Evolutionary conservation across 92 coral and sea anemone species (phyloP).

Genomic region (Porites divaricata): DNA sequence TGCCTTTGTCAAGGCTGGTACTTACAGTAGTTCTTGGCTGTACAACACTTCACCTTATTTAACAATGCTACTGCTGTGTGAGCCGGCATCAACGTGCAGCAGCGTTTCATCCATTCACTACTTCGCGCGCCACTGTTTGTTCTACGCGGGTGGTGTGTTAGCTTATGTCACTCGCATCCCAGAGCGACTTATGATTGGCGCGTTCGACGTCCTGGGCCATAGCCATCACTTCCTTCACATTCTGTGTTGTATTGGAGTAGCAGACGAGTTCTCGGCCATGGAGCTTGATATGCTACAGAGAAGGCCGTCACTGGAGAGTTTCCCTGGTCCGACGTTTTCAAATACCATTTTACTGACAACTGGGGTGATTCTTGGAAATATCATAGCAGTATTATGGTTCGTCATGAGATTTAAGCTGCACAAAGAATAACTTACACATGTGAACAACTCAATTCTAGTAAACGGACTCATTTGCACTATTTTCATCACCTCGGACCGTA

Average conservation of each 20-base stretch:
- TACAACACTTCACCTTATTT: constrained; percentile 74
- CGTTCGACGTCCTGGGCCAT: constrained; percentile 90
- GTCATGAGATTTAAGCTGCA: constrained; percentile 47
- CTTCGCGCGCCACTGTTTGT: constrained; percentile 65
- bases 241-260: constrained; percentile 81
- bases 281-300: constrained; percentile 82
- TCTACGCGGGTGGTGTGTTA: constrained; percentile 66
- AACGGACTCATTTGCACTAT: neutral
- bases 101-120: constrained; percentile 56
- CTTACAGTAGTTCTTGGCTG: constrained; percentile 69
- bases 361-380: constrained; percentile 56
- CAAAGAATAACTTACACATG: neutral
- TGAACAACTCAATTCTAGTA: neutral
- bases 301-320: constrained; percentile 33
- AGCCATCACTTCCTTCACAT: constrained; percentile 97
- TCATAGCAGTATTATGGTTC: constrained; percentile 62
- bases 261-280: constrained; percentile 84
- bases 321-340: constrained; percentile 64
- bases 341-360: constrained; percentile 67
- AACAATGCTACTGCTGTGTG: constrained; percentile 37
- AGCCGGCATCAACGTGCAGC: constrained; percentile 33
- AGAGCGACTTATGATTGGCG: constrained; percentile 78
- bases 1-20: constrained; percentile 67
- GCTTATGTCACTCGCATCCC: constrained; percentile 80
- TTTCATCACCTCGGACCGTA: too few relatives aligned